Conservation (phyloP, 2,888 invertebrate genomes). For the Galerucella calmariensis region DNA sequence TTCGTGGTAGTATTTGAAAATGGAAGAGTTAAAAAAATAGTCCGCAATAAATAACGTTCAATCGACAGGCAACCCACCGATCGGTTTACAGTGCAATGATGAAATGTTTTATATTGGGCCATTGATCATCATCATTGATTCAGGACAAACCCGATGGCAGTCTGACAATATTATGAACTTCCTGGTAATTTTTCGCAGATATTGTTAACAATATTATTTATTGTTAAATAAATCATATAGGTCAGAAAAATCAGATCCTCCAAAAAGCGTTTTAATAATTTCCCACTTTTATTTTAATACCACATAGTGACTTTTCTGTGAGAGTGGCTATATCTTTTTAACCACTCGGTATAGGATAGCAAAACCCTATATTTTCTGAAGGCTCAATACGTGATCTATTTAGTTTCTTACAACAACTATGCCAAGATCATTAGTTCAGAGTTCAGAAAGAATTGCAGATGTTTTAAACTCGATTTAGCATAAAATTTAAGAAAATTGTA, state of each 20-base stretch:
- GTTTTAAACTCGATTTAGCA: too few relatives aligned
- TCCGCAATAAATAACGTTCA: background rate
- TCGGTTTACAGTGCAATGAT: background rate
- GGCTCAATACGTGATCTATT: too few relatives aligned
- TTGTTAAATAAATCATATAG: background rate
- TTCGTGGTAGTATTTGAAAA: background rate
- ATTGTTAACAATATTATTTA: slow-evolving; percentile 14
- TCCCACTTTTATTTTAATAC: too few relatives aligned
- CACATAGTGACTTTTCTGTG: too few relatives aligned
- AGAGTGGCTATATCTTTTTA: too few relatives aligned
- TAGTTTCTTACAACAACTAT: too few relatives aligned
- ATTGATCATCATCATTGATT: slow-evolving; percentile 25
- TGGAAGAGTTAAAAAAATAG: background rate
- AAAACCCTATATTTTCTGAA: too few relatives aligned
- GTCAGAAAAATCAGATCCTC: background rate
- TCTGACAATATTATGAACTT: slow-evolving; percentile 20
- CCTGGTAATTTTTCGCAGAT: slow-evolving; percentile 1
- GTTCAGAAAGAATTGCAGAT: too few relatives aligned
- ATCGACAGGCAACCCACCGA: background rate
- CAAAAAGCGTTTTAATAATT: too few relatives aligned
- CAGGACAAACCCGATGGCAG: background rate
- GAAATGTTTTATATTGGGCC: slow-evolving; percentile 9
- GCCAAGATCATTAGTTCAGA: too few relatives aligned
- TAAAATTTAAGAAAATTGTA: too few relatives aligned
- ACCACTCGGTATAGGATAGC: too few relatives aligned